A percentile compares a stretch with the other conserved stretches of the same genome.
Evolutionary conservation across 2,113 vertebrate species (phyloP).

Genomic region (Crocuta crocuta): DNA sequence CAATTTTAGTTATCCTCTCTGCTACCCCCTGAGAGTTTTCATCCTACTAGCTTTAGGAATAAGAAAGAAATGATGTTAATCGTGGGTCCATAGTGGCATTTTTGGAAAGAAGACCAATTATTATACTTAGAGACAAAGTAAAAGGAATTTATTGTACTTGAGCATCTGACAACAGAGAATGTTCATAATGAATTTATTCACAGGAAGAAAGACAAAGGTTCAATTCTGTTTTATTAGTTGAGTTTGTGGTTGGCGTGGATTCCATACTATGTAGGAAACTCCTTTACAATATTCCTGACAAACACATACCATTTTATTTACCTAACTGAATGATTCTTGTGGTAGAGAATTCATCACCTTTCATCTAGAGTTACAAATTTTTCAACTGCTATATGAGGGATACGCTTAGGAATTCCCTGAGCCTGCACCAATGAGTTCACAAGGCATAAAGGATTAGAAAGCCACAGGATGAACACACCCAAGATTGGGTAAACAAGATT

Average conservation of each 20-base stretch:
- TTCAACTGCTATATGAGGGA: not conserved
- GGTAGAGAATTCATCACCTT: not conserved
- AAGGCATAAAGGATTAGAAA: no score
- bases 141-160: not conserved
- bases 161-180: not conserved
- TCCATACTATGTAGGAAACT: not conserved
- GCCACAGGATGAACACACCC: no score
- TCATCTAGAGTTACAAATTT: not conserved
- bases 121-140: not conserved
- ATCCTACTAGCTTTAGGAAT: not conserved
- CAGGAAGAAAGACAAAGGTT: not conserved
- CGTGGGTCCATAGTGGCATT: not conserved
- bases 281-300: not conserved
- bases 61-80: not conserved
- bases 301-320: not conserved
- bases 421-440: no score
- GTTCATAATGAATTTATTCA: not conserved
- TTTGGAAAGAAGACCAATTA: not conserved
- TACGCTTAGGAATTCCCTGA: no score
- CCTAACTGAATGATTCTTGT: not conserved
- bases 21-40: not conserved
- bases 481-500: no score
- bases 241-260: not conserved
- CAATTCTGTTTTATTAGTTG: not conserved
- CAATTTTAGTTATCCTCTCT: not conserved